These are phyloP conservation scores for Paguma larvata DNA, from an alignment of 2,797 vertebrate species.

Conservation along the genomic window DNA sequence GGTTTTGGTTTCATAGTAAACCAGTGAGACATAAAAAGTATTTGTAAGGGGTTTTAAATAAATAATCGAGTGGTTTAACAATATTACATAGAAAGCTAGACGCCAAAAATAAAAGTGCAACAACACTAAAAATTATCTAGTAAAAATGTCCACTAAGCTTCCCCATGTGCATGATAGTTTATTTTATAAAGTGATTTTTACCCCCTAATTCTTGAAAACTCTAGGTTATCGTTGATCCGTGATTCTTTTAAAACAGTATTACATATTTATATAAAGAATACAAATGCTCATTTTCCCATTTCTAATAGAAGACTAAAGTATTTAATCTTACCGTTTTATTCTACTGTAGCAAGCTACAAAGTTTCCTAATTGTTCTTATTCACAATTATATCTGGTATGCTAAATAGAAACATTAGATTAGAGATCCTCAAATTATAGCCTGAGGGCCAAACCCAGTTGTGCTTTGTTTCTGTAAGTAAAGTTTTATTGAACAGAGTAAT, in stretches of 20 bases:
- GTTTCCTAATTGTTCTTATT: slow-evolving; percentile 6
- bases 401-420: not conserved
- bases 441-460: not conserved
- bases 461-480: slow-evolving; percentile 14
- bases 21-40: not conserved
- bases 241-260: not conserved
- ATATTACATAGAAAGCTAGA: not conserved
- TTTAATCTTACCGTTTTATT: not conserved
- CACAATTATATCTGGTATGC: not conserved
- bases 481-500: not conserved
- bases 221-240: not conserved
- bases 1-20: not conserved
- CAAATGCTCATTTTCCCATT: not conserved
- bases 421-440: not conserved
- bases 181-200: not conserved
- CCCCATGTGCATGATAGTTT: not conserved
- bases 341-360: not conserved
- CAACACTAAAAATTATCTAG: not conserved
- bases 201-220: not conserved
- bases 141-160: not conserved
- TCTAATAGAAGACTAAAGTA: not conserved
- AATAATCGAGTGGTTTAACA: not conserved
- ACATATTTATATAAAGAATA: not conserved
- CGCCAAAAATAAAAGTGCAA: not conserved
- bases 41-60: not conserved